Evolutionary conservation across 2,797 vertebrate species (phyloP).

Genomic region (Sebastes steindachneri): DNA sequence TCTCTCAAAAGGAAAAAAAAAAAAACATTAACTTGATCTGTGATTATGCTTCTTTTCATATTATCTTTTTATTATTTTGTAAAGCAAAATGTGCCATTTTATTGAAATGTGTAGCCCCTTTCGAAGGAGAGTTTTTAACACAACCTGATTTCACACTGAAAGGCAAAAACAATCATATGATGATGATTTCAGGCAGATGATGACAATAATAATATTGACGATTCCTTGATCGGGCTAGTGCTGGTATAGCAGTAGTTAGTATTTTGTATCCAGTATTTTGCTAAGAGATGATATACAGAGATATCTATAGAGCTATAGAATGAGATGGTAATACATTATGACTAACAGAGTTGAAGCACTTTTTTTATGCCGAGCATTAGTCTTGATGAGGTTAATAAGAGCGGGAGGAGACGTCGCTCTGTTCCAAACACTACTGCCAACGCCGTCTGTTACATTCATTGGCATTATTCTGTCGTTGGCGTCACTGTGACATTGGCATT

Average conservation of each 20-base stretch:
- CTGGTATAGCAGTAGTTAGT: constrained; percentile 80
- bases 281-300: constrained; percentile 82
- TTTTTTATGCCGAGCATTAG: constrained; percentile 80
- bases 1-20: constrained; percentile 78
- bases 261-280: constrained; percentile 85
- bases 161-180: constrained; percentile 71
- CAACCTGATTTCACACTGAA: constrained; percentile 74
- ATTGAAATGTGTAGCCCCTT: constrained; percentile 73
- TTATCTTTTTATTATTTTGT: constrained; percentile 76
- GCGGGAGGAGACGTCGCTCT: constrained; percentile 32
- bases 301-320: constrained; percentile 84
- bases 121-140: constrained; percentile 67
- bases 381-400: constrained; percentile 70
- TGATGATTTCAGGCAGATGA: constrained; percentile 72
- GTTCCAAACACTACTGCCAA: constrained; percentile 75
- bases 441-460: constrained; percentile 68
- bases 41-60: constrained; percentile 83
- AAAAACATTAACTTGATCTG: constrained; percentile 83
- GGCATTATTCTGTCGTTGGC: constrained; percentile 70
- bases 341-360: constrained; percentile 87
- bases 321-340: constrained; percentile 73
- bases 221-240: constrained; percentile 74
- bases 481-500: constrained; percentile 77
- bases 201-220: constrained; percentile 64
- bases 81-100: constrained; percentile 82